Conservation (phyloP, 2,888 invertebrate species). For the Chironomus tentans region DNA sequence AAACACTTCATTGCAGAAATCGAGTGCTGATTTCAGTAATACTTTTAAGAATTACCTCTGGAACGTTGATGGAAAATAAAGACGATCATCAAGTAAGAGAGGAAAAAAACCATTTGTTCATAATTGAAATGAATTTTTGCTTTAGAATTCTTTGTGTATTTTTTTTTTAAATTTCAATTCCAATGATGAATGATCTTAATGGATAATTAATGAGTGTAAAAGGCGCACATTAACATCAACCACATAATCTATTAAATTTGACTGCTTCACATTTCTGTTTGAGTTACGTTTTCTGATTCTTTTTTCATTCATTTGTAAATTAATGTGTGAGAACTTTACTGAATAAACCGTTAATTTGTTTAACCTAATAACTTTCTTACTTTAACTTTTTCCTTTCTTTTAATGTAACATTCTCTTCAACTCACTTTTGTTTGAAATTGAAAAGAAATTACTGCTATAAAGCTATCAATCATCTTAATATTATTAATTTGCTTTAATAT, state of each 20-base stretch:
- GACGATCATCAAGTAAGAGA: not conserved
- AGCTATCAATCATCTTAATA: not conserved
- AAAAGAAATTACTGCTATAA: not conserved
- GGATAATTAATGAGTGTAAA: constrained; percentile 21
- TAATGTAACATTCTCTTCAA: not conserved
- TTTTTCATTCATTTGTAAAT: not conserved
- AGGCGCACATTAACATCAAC: not conserved
- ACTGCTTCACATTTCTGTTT: not conserved
- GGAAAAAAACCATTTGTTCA: not conserved
- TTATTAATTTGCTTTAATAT: not conserved
- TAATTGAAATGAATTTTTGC: not conserved
- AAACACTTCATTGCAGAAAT: no score
- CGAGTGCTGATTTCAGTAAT: no score
- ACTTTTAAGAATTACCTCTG: no score
- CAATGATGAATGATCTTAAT: constrained; percentile 19
- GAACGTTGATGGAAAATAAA: not conserved
- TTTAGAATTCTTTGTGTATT: not conserved
- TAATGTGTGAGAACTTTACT: not conserved
- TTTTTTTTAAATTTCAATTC: not conserved
- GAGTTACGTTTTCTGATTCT: not conserved
- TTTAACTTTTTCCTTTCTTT: not conserved
- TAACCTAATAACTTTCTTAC: constrained; percentile 1
- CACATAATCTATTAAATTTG: not conserved
- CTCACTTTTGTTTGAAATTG: not conserved
- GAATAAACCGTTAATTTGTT: not conserved